A percentile compares a stretch with the other conserved stretches of the same genome.
phyloP scores from a whole-genome alignment of 92 coral and sea anemone species.

The Porites rus region DNA sequence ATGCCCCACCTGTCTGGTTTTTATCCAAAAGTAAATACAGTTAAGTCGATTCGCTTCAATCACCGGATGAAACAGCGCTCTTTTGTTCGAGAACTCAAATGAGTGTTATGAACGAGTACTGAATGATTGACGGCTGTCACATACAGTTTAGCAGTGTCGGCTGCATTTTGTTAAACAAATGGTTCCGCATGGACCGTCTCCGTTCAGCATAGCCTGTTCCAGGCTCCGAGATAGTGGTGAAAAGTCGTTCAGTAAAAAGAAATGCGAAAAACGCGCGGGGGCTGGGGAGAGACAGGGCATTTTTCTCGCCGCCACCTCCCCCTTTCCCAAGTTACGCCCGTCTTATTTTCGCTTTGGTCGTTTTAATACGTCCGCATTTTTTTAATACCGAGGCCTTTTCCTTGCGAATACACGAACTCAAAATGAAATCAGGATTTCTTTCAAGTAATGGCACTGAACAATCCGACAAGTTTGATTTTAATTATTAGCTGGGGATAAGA shows the following conservation, averaged over 20 bases:
- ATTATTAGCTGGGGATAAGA: too few relatives aligned
- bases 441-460: background rate
- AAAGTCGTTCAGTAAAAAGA: too few relatives aligned
- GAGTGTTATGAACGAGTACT: too few relatives aligned
- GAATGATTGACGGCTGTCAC: slow-evolving; percentile 1
- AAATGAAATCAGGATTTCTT: background rate
- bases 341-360: too few relatives aligned
- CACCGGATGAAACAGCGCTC: background rate
- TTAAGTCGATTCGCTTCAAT: background rate
- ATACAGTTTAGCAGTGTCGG: background rate
- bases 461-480: slow-evolving; percentile 15
- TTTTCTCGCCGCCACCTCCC: too few relatives aligned
- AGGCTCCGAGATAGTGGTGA: too few relatives aligned
- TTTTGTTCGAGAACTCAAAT: too few relatives aligned
- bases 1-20: background rate
- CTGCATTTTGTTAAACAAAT: background rate
- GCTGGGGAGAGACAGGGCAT: too few relatives aligned
- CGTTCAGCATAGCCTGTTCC: too few relatives aligned
- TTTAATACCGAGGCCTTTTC: background rate
- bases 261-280: too few relatives aligned
- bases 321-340: too few relatives aligned
- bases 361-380: background rate
- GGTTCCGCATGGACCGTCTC: background rate
- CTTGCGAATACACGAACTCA: background rate
- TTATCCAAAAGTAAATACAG: background rate